Conservation (phyloP, 1,140 invertebrate genomes). For the Eufriesea mexicana region DNA sequence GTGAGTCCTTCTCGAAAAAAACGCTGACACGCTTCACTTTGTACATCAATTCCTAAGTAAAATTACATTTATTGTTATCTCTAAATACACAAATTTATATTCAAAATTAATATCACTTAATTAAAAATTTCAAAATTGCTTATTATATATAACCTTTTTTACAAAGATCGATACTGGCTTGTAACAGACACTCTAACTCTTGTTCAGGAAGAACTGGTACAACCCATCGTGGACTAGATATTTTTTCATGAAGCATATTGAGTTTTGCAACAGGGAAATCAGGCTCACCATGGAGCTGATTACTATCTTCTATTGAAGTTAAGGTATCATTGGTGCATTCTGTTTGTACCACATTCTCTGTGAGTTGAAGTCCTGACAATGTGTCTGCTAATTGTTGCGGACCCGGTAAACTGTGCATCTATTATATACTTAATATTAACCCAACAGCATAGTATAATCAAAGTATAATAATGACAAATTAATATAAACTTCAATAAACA, state of each 20-base stretch:
- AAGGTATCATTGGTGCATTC: conserved; percentile 74
- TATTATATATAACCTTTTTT: conserved; percentile 84
- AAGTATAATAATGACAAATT: background rate
- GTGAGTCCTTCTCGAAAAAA: conserved; percentile 97
- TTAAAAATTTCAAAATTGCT: background rate
- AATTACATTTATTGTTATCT: background rate
- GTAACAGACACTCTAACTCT: conserved; percentile 95
- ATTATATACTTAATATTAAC: background rate
- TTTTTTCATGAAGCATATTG: conserved; percentile 95
- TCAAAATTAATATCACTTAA: background rate
- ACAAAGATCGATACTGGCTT: conserved; percentile 94
- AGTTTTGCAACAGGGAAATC: conserved; percentile 94
- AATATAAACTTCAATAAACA: conserved; percentile 1
- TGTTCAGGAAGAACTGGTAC: conserved; percentile 98
- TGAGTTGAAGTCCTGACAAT: conserved; percentile 79
- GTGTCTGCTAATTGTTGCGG: conserved; percentile 79
- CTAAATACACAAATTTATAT: background rate
- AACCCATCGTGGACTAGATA: conserved; percentile 96
- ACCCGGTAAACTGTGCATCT: conserved; percentile 81
- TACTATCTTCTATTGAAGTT: conserved; percentile 78
- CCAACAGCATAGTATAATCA: background rate
- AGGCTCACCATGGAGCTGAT: conserved; percentile 83
- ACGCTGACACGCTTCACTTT: conserved; percentile 95
- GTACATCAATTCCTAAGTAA: conserved; percentile 90
- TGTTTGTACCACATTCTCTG: conserved; percentile 76